A percentile compares a stretch with the other conserved stretches of the same genome.
Evolutionary conservation across 2,113 vertebrate genomes (phyloP).

Genomic region (Plecotus auritus): DNA sequence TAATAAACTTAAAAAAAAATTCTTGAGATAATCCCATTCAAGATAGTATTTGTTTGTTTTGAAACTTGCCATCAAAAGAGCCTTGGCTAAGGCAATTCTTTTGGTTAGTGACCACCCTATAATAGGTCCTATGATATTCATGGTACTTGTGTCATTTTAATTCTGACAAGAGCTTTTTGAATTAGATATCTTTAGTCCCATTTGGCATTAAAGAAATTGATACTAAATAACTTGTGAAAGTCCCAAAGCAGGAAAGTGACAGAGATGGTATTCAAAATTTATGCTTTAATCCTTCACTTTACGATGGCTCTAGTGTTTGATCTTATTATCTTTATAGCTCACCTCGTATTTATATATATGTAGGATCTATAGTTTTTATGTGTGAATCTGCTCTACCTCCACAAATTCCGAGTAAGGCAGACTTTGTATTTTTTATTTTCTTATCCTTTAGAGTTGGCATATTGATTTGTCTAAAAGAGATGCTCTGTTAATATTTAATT

Average conservation of each 20-base stretch:
- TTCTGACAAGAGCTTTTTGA: background rate
- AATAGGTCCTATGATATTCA: background rate
- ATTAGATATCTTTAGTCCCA: background rate
- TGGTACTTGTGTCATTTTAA: background rate
- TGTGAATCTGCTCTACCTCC: background rate
- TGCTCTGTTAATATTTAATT: background rate
- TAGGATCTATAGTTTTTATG: background rate
- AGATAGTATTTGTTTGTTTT: background rate
- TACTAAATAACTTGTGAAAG: background rate
- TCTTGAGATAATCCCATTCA: background rate
- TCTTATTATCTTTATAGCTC: background rate
- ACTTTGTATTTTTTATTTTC: background rate
- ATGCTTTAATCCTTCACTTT: background rate
- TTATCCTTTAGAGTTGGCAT: background rate
- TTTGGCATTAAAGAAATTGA: background rate
- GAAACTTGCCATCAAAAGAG: background rate
- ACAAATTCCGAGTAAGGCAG: background rate
- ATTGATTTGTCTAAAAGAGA: background rate
- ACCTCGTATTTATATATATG: background rate
- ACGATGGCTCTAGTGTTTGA: no score
- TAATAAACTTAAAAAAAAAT: background rate
- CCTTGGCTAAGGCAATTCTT: background rate
- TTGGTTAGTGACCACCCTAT: background rate
- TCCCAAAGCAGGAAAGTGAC: background rate
- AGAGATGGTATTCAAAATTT: background rate